Percentiles rank a stretch among this genome's conserved stretches.
These are phyloP conservation scores for Charanyca ferruginea DNA, from an alignment of 2,888 invertebrate genomes.

Conservation along the genomic window DNA sequence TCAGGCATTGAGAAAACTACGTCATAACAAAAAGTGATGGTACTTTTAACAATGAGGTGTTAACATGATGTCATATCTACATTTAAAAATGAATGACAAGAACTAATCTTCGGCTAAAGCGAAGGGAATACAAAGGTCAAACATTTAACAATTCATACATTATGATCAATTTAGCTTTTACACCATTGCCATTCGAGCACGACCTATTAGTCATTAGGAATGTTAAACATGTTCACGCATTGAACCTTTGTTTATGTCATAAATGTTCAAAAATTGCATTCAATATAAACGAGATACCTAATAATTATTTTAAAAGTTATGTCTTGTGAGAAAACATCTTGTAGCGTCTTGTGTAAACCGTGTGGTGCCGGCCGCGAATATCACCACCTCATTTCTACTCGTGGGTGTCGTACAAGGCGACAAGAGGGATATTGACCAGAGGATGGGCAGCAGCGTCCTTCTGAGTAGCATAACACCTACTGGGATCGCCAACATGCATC, in stretches of 20 bases:
- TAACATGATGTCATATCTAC: slow-evolving; percentile 17
- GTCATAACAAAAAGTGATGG: not conserved
- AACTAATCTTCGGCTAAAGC: slow-evolving; percentile 42
- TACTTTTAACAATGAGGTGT: not conserved
- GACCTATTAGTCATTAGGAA: slow-evolving; percentile 71
- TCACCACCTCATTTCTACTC: too few relatives aligned
- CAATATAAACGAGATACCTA: slow-evolving; percentile 72
- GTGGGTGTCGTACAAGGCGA: too few relatives aligned
- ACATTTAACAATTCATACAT: slow-evolving; percentile 7
- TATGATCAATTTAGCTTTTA: slow-evolving; percentile 31
- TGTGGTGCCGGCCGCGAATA: too few relatives aligned
- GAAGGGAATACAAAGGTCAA: slow-evolving; percentile 51
- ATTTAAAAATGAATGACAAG: slow-evolving; percentile 18
- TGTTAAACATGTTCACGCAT: slow-evolving; percentile 69
- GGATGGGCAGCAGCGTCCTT: too few relatives aligned
- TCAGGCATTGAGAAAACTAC: not conserved
- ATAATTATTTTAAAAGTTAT: slow-evolving; percentile 60
- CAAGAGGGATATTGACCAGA: too few relatives aligned
- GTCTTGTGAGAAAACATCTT: not conserved
- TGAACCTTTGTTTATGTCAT: slow-evolving; percentile 69
- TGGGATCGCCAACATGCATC: too few relatives aligned
- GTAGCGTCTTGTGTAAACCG: too few relatives aligned
- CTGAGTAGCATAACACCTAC: too few relatives aligned
- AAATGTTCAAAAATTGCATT: slow-evolving; percentile 74
- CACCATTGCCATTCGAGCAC: slow-evolving; percentile 49